Evolutionary conservation across 2,888 invertebrate species (phyloP), one percentile per base, ranked within the genome.

Genomic region (Caenorhabditis sp.): DNA sequence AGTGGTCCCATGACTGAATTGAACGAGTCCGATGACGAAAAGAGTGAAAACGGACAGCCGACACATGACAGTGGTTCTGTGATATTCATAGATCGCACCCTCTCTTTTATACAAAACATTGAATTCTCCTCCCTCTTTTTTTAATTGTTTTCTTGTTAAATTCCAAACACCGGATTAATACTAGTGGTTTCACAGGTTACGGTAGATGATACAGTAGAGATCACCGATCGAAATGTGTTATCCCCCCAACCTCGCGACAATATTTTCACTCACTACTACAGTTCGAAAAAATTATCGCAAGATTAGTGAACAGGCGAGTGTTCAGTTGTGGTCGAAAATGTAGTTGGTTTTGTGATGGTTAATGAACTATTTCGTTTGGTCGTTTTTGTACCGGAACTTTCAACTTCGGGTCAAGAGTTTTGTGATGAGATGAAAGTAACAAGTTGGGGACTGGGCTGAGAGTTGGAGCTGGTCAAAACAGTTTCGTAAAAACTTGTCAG

Each of bases 121-220:
- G 5, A 44, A 41, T 19, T 28, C 49, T 19, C 28, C 26, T 64
- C 38, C 38, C 38, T 12, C 12, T 38, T 38, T 7, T 64, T 64
- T 64, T 47, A 51, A 66, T 68, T 51, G 73, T 73, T 61, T 73
- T 73, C 49, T 47, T 49, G 47, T 59, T 47, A 44, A 28, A 38
- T 49, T 49, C 49, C 61, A 73, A 73, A 63, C 73, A 61, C 19
- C 51, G 61, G 73, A 73, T 73, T 73, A 73, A 22, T 38, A n/a
- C n/a, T 16, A n/a, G n/a, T 63, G 44, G 63, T 63, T 73, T 61
- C 31, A 5, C 5, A n/a, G n/a, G 51, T 26, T 70, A 38, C 19
- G 56, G 26, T 41, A 49, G 51, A 26, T 58, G n/a, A 56, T 16
- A n/a, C 7, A 59, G 59, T 10, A 38, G 38, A 59, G 47, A 16